Evolutionary conservation across 2,113 vertebrate genomes (phyloP), one percentile per base, ranked within the genome.

Genomic region (Suncus etruscus): DNA sequence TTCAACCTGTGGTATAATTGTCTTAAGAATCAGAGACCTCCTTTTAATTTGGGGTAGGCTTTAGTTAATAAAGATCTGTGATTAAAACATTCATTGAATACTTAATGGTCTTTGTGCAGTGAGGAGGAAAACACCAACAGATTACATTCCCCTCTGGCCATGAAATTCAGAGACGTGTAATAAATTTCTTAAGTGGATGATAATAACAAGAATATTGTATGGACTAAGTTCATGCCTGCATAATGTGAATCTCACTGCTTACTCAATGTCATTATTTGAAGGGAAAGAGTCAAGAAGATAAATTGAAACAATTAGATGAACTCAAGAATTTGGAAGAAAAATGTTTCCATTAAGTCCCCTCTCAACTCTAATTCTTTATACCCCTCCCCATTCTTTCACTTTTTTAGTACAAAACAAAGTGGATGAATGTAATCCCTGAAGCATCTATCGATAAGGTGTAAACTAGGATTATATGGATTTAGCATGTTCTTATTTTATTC

Each of bases 261-360:
- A 82, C 86, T 97, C 91, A 92, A 25, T 79, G 61, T 50, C 84
- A 93, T 95, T 93, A 91, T 93, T 70, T 72, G 72, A 94, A 92
- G 8, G 80, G 12, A 91, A 94, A 69, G 94, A 94, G 69, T 92
- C 31, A 96, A 93, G 96, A 97, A 90, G 90, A 96, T 51, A 91
- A 97, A 92, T 92, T 24, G 58, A 95, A 95, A 94, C 78, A 96
- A 95, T 95, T 90, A 95, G 91, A 86, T 91, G 76, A 95, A 39
- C 22, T 31, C 83, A 97, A 97, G 91, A 86, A 86, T 95, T 97
- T 92, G 75, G 54, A 91, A 74, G 95, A 94, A 93, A 94, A 94
- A 93, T 27, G 3, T 81, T 95, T 27, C 63, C 86, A 70, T 47
- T 96, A 75, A 74, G 14, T 94, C 73, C 65, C 72, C 86, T 94